These are phyloP conservation scores for Hypanus sabinus DNA, from an alignment of 2,113 vertebrate genomes.

Conservation along the genomic window DNA sequence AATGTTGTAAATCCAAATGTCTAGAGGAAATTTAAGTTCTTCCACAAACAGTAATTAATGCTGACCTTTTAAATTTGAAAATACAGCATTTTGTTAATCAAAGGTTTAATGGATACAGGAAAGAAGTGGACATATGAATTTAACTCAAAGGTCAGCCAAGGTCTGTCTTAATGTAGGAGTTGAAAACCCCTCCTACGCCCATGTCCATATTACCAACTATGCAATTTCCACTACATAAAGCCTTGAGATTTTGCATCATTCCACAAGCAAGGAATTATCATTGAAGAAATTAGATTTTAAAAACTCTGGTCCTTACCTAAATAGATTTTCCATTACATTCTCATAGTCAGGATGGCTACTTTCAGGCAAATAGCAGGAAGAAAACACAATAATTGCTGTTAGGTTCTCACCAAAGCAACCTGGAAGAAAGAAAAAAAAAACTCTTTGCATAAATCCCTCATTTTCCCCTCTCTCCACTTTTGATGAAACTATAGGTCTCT, in stretches of 20 bases:
- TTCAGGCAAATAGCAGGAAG: slow-evolving; percentile 69
- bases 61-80: too few species aligned
- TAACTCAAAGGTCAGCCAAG: too few species aligned
- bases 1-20: background rate
- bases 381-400: slow-evolving; percentile 67
- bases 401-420: slow-evolving; percentile 70
- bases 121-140: too few species aligned
- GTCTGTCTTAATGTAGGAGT: too few species aligned
- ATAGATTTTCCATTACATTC: slow-evolving; percentile 79
- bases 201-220: too few species aligned
- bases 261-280: background rate
- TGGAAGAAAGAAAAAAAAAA: slow-evolving; percentile 43
- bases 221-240: too few species aligned
- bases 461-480: background rate
- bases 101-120: too few species aligned
- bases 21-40: too few species aligned
- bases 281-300: background rate
- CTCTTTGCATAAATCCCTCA: background rate
- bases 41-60: too few species aligned
- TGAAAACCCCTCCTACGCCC: too few species aligned
- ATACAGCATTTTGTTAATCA: too few species aligned
- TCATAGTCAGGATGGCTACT: slow-evolving; percentile 63
- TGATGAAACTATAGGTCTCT: background rate
- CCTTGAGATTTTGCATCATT: too few species aligned
- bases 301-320: slow-evolving; percentile 54